A percentile compares a stretch with the other conserved stretches of the same genome.
phyloP scores from a whole-genome alignment of 2,888 invertebrate species.

The Capitulum mitella region DNA sequence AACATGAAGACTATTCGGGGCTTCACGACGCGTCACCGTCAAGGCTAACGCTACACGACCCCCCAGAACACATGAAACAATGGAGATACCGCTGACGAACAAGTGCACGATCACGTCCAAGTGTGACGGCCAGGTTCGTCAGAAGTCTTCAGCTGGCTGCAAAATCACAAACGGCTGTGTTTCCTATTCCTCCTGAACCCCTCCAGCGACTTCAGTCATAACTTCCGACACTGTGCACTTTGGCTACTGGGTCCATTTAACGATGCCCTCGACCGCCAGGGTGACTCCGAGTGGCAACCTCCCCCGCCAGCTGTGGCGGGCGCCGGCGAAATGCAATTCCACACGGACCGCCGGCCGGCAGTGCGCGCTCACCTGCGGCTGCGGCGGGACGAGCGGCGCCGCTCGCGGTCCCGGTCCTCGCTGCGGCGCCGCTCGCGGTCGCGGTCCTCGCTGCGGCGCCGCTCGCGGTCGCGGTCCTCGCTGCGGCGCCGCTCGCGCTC shows the following conservation, averaged over 20 bases:
- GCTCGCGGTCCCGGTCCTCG: neutral
- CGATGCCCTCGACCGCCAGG: neutral
- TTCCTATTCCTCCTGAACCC: neutral
- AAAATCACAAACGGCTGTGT: too few species aligned
- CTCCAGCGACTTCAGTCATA: neutral
- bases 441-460: neutral
- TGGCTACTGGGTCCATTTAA: neutral
- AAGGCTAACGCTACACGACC: too few species aligned
- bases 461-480: too few species aligned
- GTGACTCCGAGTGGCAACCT: neutral
- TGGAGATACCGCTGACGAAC: too few species aligned
- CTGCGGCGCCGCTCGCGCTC: neutral
- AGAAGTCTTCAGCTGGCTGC: too few species aligned
- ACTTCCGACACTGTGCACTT: neutral
- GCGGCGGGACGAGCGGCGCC: neutral
- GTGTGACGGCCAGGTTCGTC: too few species aligned
- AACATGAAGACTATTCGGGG: too few species aligned
- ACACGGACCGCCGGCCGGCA: neutral
- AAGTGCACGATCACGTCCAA: too few species aligned
- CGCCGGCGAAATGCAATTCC: too few species aligned
- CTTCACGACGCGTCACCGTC: too few species aligned
- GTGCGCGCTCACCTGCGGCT: neutral
- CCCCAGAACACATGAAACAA: too few species aligned
- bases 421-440: neutral
- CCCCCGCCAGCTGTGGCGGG: too few species aligned